Evolutionary conservation across 2,888 invertebrate species (phyloP).

Genomic region (Cosmia trapezina): DNA sequence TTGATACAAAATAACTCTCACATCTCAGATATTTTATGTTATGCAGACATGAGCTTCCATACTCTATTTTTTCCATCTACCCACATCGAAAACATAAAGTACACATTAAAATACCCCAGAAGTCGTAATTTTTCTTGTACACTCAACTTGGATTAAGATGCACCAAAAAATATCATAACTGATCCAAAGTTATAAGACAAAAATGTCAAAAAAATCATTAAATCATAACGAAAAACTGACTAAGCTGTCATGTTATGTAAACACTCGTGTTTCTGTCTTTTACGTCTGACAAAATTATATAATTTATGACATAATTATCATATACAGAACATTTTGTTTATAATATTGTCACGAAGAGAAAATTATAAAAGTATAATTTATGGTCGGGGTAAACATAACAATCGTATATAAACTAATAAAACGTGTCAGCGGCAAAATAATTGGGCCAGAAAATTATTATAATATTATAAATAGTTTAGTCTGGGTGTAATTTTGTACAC

Average conservation of each 20-base stretch:
- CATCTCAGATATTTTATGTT: slow-evolving; percentile 19
- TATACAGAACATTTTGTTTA: slow-evolving; percentile 78
- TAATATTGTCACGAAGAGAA: slow-evolving; percentile 77
- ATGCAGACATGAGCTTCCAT: slow-evolving; percentile 6
- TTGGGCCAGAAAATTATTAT: slow-evolving; percentile 89
- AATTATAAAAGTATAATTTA: slow-evolving; percentile 84
- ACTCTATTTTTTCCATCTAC: slow-evolving; percentile 39
- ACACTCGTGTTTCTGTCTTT: slow-evolving; percentile 77
- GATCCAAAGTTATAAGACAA: slow-evolving; percentile 66
- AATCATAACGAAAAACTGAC: slow-evolving; percentile 66
- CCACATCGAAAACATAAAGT: slow-evolving; percentile 50
- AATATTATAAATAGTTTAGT: slow-evolving; percentile 90
- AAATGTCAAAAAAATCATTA: slow-evolving; percentile 66
- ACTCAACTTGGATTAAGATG: slow-evolving; percentile 60
- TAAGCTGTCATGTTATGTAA: slow-evolving; percentile 75
- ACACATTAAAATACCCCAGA: slow-evolving; percentile 46
- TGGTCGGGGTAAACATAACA: slow-evolving; percentile 80
- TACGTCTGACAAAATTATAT: slow-evolving; percentile 76
- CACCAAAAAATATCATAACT: slow-evolving; percentile 55
- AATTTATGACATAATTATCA: slow-evolving; percentile 65
- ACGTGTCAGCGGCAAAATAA: slow-evolving; percentile 87
- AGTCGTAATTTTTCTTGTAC: slow-evolving; percentile 47
- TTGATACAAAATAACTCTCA: no score
- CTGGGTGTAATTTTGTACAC: slow-evolving; percentile 85
- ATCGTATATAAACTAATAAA: slow-evolving; percentile 88